phyloP scores from a whole-genome alignment of 2,888 invertebrate species.

The Lampropteryx suffumata region DNA sequence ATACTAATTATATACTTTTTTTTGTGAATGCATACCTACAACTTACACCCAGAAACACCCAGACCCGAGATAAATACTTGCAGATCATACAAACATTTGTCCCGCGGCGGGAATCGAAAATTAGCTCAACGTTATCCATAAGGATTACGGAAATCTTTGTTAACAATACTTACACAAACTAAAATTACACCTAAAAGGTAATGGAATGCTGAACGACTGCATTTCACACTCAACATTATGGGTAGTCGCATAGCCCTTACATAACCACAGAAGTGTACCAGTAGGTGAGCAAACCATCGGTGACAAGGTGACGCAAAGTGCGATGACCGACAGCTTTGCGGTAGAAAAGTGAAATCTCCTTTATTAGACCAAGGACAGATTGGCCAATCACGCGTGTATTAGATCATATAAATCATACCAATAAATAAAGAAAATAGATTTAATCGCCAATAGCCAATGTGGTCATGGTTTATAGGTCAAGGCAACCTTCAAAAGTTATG shows the following conservation, averaged over 20 bases:
- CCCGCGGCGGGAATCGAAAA: no score
- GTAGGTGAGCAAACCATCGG: conserved; percentile 37
- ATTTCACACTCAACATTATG: conserved; percentile 6
- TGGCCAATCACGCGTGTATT: conserved; percentile 22
- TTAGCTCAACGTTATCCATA: no score
- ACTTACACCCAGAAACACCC: no score
- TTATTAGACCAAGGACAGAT: conserved; percentile 35
- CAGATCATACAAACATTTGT: no score
- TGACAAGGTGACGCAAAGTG: conserved; percentile 51
- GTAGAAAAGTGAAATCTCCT: conserved; percentile 34
- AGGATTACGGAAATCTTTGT: no score
- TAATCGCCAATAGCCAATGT: conserved; percentile 6
- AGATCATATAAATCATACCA: conserved; percentile 12
- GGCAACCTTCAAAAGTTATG: conserved; percentile 4
- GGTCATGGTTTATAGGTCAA: conserved; percentile 28
- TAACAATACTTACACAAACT: no score
- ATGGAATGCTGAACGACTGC: conserved; percentile 6
- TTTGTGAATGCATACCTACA: no score
- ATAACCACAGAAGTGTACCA: conserved; percentile 45
- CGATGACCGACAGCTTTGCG: conserved; percentile 42
- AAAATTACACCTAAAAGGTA: not conserved
- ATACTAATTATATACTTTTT: no score
- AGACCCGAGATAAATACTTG: no score
- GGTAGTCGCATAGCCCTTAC: conserved; percentile 33
- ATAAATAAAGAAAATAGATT: conserved; percentile 2